A percentile compares a stretch with the other conserved stretches of the same genome.
Evolutionary conservation across 2,797 vertebrate genomes (phyloP).

Genomic region (Antennarius maculatus): DNA sequence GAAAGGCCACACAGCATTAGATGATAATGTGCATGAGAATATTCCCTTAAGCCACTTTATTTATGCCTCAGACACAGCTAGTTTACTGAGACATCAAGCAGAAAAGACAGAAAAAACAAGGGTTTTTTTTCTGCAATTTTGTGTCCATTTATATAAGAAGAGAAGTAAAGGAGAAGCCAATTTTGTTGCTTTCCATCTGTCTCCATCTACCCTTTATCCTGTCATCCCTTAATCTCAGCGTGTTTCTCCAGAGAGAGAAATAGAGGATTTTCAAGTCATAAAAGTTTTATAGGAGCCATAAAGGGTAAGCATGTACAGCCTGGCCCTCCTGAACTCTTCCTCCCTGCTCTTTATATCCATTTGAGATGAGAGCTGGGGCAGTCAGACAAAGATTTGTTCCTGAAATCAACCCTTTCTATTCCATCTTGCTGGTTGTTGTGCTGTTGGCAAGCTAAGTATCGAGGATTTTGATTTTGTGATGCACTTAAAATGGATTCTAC

Average conservation of each 20-base stretch:
- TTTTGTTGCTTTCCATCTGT: conserved; percentile 41
- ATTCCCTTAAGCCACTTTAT: conserved; percentile 49
- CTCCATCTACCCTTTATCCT: conserved; percentile 38
- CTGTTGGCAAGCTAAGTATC: not conserved
- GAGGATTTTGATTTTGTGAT: conserved; percentile 13
- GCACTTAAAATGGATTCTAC: not conserved
- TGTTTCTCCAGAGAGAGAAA: conserved; percentile 55
- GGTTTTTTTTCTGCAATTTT: conserved; percentile 11
- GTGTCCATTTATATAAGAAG: conserved; percentile 9
- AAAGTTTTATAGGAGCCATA: conserved; percentile 69
- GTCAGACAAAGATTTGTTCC: conserved; percentile 37
- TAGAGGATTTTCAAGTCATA: conserved; percentile 63
- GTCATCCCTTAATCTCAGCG: conserved; percentile 44
- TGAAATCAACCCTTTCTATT: conserved; percentile 18
- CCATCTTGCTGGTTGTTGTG: not conserved
- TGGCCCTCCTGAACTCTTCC: conserved; percentile 53
- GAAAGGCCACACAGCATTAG: conserved; percentile 62
- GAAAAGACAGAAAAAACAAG: conserved; percentile 2
- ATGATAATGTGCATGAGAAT: conserved; percentile 53
- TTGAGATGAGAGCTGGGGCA: conserved; percentile 25
- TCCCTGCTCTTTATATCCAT: conserved; percentile 43
- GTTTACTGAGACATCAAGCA: conserved; percentile 7
- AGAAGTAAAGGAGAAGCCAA: conserved; percentile 7
- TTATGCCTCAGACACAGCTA: conserved; percentile 35
- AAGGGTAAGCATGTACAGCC: conserved; percentile 57